Evolutionary conservation across 2,888 invertebrate species (phyloP), one percentile per base, ranked within the genome.

Genomic region (Cabera pusaria): DNA sequence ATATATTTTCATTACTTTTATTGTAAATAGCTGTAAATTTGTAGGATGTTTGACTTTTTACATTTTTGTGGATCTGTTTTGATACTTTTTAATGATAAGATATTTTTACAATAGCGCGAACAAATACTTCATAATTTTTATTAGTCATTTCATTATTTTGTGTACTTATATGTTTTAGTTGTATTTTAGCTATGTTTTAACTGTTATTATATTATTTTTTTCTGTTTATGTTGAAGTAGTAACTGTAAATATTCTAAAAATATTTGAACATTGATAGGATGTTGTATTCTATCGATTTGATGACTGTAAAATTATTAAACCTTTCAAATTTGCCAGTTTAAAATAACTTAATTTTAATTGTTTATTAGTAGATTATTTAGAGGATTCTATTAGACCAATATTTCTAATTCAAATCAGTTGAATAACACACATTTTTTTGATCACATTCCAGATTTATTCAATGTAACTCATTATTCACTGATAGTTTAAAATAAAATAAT

Each of bases 1-100:
- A 84, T 72, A 76, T 72, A 69, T 76, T 75, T 82, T 75, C 66
- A 26, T 43, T 60, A 53, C 12, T 6, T 38, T 67, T 24, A 82
- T 77, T 87, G 84, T 87, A 87, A 69, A 86, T 85, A 84, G 68
- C 71, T 87, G 87, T 88, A 88, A 70, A 86, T 81, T 80, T 78
- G 62, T 87, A 85, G 77, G 67, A 66, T 77, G 75, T 70, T 75
- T 56, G 66, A 68, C 56, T 72, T 72, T 67, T 62, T 36, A 31
- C 25, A 63, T 55, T 49, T 69, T 74, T 64, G 75, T 76, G 77
- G 78, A 78, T 80, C 68, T 81, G 76, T 74, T 74, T 73, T 67
- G 72, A 64, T 67, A 65, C 63, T 69, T 75, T 74, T 70, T 70
- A 56, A 49, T 21, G n/a, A 33, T 34, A 40, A 35, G 46, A 51